These are phyloP conservation scores for Falco novaeseelandiae DNA, from an alignment of 2,797 vertebrate species.

Conservation along the genomic window DNA sequence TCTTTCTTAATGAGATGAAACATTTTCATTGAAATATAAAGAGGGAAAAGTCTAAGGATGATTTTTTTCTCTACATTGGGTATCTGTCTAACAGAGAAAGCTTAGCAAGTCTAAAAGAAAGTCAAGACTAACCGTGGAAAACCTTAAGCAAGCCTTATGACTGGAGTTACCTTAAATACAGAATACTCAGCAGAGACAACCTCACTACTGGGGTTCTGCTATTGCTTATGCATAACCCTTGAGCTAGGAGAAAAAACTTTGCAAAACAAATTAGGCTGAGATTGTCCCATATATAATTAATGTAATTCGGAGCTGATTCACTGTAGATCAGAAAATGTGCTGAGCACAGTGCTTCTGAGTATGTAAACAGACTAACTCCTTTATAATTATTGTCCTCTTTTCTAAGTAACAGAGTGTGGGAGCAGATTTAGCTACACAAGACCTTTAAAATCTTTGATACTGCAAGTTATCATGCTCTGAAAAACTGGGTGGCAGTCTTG, in stretches of 20 bases:
- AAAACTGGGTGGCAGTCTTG: neutral
- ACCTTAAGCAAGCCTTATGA: neutral
- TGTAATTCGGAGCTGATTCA: neutral
- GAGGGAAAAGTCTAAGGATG: neutral
- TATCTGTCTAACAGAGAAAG: neutral
- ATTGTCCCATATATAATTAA: neutral
- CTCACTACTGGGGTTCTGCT: neutral
- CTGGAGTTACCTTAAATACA: neutral
- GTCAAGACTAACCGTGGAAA: neutral
- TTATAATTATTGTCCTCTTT: neutral
- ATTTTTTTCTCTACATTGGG: neutral
- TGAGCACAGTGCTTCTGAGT: neutral
- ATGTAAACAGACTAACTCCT: neutral
- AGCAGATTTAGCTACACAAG: neutral
- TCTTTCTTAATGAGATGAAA: neutral
- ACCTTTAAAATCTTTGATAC: neutral
- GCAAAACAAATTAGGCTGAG: slow-evolving; percentile 33
- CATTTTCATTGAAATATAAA: neutral
- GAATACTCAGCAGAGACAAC: neutral
- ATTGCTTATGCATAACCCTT: neutral
- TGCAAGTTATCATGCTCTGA: neutral
- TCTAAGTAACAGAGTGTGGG: neutral
- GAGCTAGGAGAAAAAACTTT: neutral
- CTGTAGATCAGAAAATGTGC: neutral
- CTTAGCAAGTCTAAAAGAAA: neutral